phyloP scores from a whole-genome alignment of 2,113 vertebrate genomes.

The Glareola pratincola region DNA sequence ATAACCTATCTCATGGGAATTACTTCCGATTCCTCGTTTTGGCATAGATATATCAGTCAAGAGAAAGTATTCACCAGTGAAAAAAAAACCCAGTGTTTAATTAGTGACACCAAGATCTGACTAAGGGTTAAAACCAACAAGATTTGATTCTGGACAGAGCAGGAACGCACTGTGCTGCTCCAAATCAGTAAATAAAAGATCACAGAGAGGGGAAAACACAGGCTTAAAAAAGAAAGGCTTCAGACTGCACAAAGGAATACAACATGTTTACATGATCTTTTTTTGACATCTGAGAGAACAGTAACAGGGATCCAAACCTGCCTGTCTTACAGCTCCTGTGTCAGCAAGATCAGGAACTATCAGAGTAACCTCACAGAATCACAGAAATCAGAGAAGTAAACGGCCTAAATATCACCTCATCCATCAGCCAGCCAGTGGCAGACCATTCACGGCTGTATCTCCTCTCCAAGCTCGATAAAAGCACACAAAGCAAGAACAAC shows the following conservation, averaged over 20 bases:
- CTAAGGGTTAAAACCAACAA: background rate
- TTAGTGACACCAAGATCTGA: background rate
- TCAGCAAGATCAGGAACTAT: background rate
- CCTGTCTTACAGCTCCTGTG: background rate
- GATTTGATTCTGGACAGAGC: background rate
- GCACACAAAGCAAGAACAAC: background rate
- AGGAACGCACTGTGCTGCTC: background rate
- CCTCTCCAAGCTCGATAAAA: background rate
- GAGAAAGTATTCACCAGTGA: background rate
- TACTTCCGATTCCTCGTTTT: background rate
- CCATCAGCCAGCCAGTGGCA: background rate
- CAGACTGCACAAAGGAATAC: background rate
- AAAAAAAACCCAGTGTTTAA: background rate
- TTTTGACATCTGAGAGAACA: background rate
- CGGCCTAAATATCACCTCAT: background rate
- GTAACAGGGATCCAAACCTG: background rate
- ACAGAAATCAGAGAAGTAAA: background rate
- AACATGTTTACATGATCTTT: background rate
- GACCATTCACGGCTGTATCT: background rate
- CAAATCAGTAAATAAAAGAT: background rate
- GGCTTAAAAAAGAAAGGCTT: background rate
- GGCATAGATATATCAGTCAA: background rate
- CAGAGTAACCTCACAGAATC: background rate
- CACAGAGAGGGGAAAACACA: background rate
- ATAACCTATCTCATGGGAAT: constrained; percentile 1